phyloP scores from a whole-genome alignment of 2,113 vertebrate species.

The Bungarus multicinctus region DNA sequence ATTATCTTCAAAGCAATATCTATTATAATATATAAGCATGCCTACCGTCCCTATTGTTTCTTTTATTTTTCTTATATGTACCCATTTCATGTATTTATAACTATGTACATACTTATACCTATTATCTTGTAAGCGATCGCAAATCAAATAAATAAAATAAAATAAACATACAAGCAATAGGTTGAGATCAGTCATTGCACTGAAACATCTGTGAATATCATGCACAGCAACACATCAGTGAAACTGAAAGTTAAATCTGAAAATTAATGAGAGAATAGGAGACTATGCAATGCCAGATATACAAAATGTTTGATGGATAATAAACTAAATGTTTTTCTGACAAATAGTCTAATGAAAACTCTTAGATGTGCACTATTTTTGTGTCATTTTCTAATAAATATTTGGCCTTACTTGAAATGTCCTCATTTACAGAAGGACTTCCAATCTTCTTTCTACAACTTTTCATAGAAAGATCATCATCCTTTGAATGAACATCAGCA shows the following conservation, averaged over 20 bases:
- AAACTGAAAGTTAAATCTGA: background rate
- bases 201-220: background rate
- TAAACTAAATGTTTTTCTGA: background rate
- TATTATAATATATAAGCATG: too few relatives aligned
- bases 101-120: too few relatives aligned
- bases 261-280: background rate
- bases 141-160: too few relatives aligned
- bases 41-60: too few relatives aligned
- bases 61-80: too few relatives aligned
- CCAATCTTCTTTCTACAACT: background rate
- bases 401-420: background rate
- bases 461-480: background rate
- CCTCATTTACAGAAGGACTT: background rate
- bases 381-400: background rate
- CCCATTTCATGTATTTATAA: too few relatives aligned
- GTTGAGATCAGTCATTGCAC: background rate
- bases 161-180: background rate
- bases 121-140: too few relatives aligned
- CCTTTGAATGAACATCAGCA: background rate
- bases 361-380: background rate
- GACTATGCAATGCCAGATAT: background rate
- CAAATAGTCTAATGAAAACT: background rate
- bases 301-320: conserved; percentile 3
- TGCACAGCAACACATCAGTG: background rate
- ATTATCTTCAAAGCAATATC: background rate